Evolutionary conservation across 2,113 vertebrate genomes (phyloP).

Genomic region (Ia io): DNA sequence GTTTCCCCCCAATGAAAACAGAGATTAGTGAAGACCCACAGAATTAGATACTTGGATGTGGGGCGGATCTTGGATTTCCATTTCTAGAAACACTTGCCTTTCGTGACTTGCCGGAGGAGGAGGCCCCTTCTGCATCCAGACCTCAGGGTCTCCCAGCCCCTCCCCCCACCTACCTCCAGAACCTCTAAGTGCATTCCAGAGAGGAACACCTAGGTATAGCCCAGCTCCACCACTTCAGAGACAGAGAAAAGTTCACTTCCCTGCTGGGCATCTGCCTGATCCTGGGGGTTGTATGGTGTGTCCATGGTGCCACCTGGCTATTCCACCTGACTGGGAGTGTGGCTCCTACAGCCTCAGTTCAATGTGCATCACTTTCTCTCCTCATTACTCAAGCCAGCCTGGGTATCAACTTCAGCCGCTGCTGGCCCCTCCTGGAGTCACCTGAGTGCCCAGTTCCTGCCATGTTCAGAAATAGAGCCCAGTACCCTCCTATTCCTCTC

Average conservation of each 20-base stretch:
- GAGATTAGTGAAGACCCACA: background rate
- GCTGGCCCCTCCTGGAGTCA: background rate
- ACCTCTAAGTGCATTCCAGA: background rate
- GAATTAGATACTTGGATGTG: background rate
- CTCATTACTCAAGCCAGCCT: background rate
- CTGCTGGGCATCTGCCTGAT: background rate
- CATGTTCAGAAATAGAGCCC: background rate
- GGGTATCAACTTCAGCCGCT: background rate
- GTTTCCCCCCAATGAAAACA: slow-evolving; percentile 38
- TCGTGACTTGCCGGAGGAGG: background rate
- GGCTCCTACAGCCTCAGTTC: background rate
- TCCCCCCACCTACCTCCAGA: background rate
- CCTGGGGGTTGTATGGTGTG: background rate
- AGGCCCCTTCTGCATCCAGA: background rate
- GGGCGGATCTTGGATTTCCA: background rate
- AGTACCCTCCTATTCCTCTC: background rate
- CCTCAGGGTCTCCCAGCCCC: background rate
- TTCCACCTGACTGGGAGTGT: background rate
- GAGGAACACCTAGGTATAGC: background rate
- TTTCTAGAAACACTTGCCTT: background rate
- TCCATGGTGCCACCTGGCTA: background rate
- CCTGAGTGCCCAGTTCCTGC: background rate
- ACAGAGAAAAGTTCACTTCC: background rate
- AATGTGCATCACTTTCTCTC: background rate
- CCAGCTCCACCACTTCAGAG: background rate